Evolutionary conservation across 1,140 invertebrate species (phyloP).

Genomic region (Saccostrea cuccullata): DNA sequence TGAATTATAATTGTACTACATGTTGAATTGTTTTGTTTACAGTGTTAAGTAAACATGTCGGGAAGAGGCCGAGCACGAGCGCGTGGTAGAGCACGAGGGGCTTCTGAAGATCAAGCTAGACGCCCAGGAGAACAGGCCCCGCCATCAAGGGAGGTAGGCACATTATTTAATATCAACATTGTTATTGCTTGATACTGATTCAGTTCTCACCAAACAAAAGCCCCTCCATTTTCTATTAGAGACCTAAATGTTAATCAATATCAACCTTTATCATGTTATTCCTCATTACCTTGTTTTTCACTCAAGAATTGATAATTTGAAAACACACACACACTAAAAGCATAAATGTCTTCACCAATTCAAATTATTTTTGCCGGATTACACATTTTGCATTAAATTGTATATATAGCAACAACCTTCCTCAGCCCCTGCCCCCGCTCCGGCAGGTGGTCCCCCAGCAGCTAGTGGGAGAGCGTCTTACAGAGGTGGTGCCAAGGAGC

Average conservation of each 20-base stretch:
- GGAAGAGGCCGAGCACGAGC: conserved; percentile 26
- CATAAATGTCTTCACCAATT: too few species aligned
- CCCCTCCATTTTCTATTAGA: too few species aligned
- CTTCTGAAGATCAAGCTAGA: conserved; percentile 3
- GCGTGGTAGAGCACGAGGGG: conserved; percentile 9
- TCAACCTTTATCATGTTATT: too few species aligned
- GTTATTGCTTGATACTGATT: too few species aligned
- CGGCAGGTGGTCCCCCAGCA: conserved; percentile 58
- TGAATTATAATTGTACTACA: too few species aligned
- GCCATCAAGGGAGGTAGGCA: neutral
- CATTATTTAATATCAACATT: too few species aligned
- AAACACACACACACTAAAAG: too few species aligned
- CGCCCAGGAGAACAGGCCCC: conserved; percentile 7
- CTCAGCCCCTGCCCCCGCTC: conserved; percentile 52
- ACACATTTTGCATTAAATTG: neutral
- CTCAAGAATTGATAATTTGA: too few species aligned
- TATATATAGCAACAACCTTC: neutral
- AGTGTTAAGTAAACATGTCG: conserved; percentile 6
- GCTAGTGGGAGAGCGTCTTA: conserved; percentile 66
- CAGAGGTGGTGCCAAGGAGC: conserved; percentile 64
- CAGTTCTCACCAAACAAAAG: too few species aligned
- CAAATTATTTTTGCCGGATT: too few species aligned
- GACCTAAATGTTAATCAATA: too few species aligned
- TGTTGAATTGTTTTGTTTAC: neutral
- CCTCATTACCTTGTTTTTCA: too few species aligned